A percentile compares a stretch with the other conserved stretches of the same genome.
These are phyloP conservation scores for Epinephelus lanceolatus DNA, from an alignment of 2,113 vertebrate genomes.

Conservation along the genomic window DNA sequence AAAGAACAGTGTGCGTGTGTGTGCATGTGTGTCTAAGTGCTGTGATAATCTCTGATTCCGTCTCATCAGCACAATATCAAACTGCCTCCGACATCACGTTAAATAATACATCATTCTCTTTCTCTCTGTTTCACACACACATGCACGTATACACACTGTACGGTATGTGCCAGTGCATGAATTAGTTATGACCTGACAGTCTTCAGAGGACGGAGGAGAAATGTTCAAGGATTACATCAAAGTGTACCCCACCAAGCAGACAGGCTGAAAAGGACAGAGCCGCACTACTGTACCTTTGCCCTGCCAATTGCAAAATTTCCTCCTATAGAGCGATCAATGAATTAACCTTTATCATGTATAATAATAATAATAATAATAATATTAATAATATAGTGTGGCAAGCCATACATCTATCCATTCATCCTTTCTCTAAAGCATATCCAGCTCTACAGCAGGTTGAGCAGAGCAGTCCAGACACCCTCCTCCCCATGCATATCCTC, in stretches of 20 bases:
- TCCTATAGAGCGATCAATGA: not conserved
- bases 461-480: slow-evolving; percentile 2
- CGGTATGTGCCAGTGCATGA: slow-evolving; percentile 66
- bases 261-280: slow-evolving; percentile 34
- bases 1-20: not conserved
- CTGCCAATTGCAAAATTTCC: not conserved
- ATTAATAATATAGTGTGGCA: not conserved
- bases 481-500: not conserved
- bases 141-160: slow-evolving; percentile 41
- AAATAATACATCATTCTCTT: slow-evolving; percentile 78
- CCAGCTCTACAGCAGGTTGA: slow-evolving; percentile 8
- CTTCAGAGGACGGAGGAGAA: slow-evolving; percentile 66
- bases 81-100: slow-evolving; percentile 70
- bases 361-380: not conserved
- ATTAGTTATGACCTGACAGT: slow-evolving; percentile 75
- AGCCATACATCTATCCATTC: not conserved
- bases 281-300: slow-evolving; percentile 22
- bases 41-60: slow-evolving; percentile 71
- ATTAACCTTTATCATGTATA: not conserved
- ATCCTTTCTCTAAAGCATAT: not conserved
- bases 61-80: slow-evolving; percentile 82
- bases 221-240: slow-evolving; percentile 74
- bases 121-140: slow-evolving; percentile 41
- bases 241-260: slow-evolving; percentile 41
- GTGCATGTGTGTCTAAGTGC: slow-evolving; percentile 30